These are phyloP conservation scores for Hemistola chrysoprasaria DNA, from an alignment of 2,888 invertebrate genomes.

Conservation along the genomic window DNA sequence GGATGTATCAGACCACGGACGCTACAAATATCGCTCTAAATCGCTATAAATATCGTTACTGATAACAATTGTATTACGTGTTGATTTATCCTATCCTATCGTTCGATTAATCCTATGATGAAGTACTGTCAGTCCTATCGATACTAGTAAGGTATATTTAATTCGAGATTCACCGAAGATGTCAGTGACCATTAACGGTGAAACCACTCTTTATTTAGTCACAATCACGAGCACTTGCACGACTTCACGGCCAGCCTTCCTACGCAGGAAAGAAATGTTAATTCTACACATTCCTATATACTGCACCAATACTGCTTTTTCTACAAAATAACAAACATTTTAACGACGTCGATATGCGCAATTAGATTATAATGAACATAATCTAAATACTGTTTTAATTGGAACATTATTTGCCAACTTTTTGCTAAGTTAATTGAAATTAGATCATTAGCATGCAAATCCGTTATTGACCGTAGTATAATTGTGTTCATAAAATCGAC, in stretches of 20 bases:
- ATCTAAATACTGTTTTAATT: slow-evolving; percentile 47
- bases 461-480: slow-evolving; percentile 37
- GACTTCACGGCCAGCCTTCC: slow-evolving; percentile 39
- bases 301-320: slow-evolving; percentile 37
- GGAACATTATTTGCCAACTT: slow-evolving; percentile 38
- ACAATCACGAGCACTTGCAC: slow-evolving; percentile 51
- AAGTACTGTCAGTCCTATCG: slow-evolving; percentile 30
- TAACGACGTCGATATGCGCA: slow-evolving; percentile 48
- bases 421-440: slow-evolving; percentile 50
- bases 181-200: slow-evolving; percentile 65
- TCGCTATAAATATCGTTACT: no score
- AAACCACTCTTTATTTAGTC: slow-evolving; percentile 65
- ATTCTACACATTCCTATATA: slow-evolving; percentile 37
- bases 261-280: slow-evolving; percentile 44
- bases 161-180: slow-evolving; percentile 58
- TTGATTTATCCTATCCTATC: no score
- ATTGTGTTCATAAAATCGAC: slow-evolving; percentile 43
- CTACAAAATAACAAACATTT: slow-evolving; percentile 42
- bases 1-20: no score
- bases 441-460: slow-evolving; percentile 54
- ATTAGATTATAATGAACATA: slow-evolving; percentile 51
- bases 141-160: slow-evolving; percentile 53
- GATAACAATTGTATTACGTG: no score
- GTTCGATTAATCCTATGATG: no score
- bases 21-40: no score